These are phyloP conservation scores for Apodemus sylvaticus DNA, from an alignment of 2,113 vertebrate genomes.

Conservation along the genomic window DNA sequence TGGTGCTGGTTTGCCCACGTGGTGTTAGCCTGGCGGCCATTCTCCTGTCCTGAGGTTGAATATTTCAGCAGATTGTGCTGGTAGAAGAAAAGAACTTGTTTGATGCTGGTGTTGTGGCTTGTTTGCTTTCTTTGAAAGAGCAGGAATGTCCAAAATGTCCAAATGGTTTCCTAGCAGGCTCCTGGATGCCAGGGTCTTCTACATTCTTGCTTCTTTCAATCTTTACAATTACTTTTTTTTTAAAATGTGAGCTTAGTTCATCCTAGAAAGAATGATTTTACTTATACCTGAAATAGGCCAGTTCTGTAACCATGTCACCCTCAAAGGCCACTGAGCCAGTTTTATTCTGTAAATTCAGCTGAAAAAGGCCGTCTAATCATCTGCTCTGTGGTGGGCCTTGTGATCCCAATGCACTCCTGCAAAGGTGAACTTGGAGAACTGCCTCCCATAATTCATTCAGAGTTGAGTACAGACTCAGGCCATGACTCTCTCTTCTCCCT, in stretches of 20 bases:
- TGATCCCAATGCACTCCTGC: not conserved
- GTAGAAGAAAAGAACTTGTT: not conserved
- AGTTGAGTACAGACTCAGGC: rapidly evolving
- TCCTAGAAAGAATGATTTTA: not conserved
- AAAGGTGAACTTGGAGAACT: not conserved
- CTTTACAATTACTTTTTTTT: not conserved
- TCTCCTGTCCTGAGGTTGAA: not conserved
- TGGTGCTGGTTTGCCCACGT: not conserved
- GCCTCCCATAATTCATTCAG: not conserved
- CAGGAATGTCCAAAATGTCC: rapidly evolving
- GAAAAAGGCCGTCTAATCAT: not conserved
- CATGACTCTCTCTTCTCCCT: not conserved
- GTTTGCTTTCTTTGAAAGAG: not conserved
- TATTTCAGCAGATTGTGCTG: too few species aligned
- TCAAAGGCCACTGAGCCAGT: not conserved
- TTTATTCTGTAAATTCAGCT: not conserved
- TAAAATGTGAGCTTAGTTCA: not conserved
- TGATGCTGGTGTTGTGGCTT: too few species aligned
- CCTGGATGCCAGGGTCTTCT: not conserved
- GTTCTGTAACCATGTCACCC: too few species aligned
- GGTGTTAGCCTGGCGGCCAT: too few species aligned
- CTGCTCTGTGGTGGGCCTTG: not conserved
- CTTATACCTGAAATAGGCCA: not conserved
- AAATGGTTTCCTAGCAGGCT: too few species aligned
- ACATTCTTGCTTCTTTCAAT: not conserved